Conservation (phyloP, 2,113 vertebrate species). For the Ageneiosus marmoratus region DNA sequence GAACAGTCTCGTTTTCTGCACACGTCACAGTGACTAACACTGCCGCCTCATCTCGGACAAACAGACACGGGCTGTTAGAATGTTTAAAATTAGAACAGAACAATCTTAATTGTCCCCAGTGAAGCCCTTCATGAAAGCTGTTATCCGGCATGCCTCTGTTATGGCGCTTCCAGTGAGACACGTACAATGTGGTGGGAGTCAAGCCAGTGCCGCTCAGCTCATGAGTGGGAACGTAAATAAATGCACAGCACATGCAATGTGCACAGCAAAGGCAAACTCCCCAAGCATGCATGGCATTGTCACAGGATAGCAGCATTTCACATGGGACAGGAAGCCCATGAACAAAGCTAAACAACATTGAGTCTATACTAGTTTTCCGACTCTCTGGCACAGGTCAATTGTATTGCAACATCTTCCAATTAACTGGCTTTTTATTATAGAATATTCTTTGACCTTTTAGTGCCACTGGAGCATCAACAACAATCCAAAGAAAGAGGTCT, state of each 20-base stretch:
- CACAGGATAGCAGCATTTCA: not conserved
- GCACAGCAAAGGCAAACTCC: not conserved
- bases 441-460: not conserved
- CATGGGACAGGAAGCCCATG: slow-evolving; percentile 2
- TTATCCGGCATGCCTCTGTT: not conserved
- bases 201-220: not conserved
- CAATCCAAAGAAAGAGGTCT: not conserved
- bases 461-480: not conserved
- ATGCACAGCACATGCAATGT: not conserved
- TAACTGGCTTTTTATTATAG: not conserved
- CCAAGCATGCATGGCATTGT: not conserved
- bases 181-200: not conserved
- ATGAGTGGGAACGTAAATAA: not conserved
- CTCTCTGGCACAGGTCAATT: not conserved
- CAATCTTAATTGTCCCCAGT: not conserved
- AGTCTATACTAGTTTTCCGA: not conserved
- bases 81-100: slow-evolving; percentile 13
- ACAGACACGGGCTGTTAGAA: not conserved
- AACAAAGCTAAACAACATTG: not conserved
- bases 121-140: not conserved
- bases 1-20: not conserved
- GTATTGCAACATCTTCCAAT: not conserved
- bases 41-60: not conserved
- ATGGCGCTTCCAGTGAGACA: slow-evolving; percentile 17
- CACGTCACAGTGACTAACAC: not conserved